These are phyloP conservation scores for Sceloporus undulatus DNA, from an alignment of 2,113 vertebrate species.

Conservation along the genomic window DNA sequence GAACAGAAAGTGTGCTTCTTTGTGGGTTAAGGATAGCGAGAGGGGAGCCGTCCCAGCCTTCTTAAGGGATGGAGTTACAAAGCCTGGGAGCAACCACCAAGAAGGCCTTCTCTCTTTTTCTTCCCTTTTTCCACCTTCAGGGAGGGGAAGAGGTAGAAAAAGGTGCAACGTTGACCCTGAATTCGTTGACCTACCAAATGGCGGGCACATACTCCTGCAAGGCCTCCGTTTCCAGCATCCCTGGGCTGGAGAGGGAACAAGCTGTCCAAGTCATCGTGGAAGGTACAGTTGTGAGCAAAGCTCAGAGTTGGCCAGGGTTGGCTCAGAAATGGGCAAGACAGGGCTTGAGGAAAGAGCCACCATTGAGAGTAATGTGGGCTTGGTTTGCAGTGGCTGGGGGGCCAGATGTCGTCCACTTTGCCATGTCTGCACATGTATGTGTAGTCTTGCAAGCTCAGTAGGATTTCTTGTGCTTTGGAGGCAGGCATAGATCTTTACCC, in stretches of 20 bases:
- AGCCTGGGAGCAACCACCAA: not conserved
- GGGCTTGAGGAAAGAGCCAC: not conserved
- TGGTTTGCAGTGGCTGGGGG: no score
- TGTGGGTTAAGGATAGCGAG: not conserved
- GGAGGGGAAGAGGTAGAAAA: conserved; percentile 69
- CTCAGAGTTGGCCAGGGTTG: no score
- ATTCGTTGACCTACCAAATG: conserved; percentile 64
- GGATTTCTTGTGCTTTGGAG: not conserved
- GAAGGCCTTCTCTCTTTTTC: no score
- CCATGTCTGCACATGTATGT: no score
- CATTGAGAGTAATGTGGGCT: not conserved
- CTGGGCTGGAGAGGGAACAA: conserved; percentile 73
- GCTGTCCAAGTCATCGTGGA: conserved; percentile 78
- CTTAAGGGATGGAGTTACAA: not conserved
- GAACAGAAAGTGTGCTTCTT: not conserved
- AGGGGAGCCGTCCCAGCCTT: no score
- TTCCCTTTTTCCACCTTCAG: conserved; percentile 57
- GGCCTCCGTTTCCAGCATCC: conserved; percentile 77
- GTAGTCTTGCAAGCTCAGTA: not conserved
- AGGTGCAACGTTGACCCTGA: conserved; percentile 68
- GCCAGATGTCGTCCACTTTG: no score
- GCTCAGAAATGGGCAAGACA: no score
- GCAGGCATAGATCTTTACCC: no score
- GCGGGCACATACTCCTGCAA: conserved; percentile 83
- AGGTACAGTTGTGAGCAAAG: conserved; percentile 73